A percentile compares a stretch with the other conserved stretches of the same genome.
These are phyloP conservation scores for Pachypeltis micranthus DNA, from an alignment of 1,140 invertebrate species.

Conservation along the genomic window DNA sequence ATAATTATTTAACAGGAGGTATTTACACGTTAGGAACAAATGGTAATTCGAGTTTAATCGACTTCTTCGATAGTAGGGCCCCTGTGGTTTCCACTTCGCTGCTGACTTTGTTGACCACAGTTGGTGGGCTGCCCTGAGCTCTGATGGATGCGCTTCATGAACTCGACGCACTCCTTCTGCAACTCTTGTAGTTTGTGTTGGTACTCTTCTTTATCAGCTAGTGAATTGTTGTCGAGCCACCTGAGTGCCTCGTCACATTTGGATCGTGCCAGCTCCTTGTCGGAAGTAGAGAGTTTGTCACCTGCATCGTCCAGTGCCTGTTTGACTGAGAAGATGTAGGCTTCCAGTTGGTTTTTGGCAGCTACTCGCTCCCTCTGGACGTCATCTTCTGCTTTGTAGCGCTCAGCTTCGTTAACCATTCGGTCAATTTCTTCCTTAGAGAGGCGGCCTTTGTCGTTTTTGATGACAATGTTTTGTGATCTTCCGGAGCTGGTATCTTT, in stretches of 20 bases:
- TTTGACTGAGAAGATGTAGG: constrained; percentile 71
- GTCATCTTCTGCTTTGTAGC: constrained; percentile 43
- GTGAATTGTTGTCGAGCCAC: constrained; percentile 52
- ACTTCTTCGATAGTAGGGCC: constrained; percentile 61
- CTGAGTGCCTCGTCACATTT: constrained; percentile 41
- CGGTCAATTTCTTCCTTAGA: constrained; percentile 83
- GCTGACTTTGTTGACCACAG: constrained; percentile 17
- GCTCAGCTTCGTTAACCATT: constrained; percentile 72
- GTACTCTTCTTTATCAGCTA: constrained; percentile 50
- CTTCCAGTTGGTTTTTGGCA: constrained; percentile 66
- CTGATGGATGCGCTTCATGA: constrained; percentile 41
- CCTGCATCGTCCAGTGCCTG: constrained; percentile 29
- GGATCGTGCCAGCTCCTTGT: constrained; percentile 31
- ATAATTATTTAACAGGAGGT: no score
- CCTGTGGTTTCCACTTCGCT: constrained; percentile 26
- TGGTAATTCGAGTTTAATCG: no score
- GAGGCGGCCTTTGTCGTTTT: constrained; percentile 84
- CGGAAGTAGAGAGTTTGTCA: constrained; percentile 3
- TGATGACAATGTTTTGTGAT: constrained; percentile 69
- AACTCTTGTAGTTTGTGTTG: constrained; percentile 44
- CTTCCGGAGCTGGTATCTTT: constrained; percentile 64
- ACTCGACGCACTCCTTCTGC: constrained; percentile 38
- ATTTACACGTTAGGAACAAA: no score
- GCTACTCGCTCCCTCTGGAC: constrained; percentile 43
- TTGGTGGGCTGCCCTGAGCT: neutral